Percentiles rank a stretch among this genome's conserved stretches.
Conservation (phyloP, 2,113 vertebrate species). For the Peucedramus taeniatus region DNA sequence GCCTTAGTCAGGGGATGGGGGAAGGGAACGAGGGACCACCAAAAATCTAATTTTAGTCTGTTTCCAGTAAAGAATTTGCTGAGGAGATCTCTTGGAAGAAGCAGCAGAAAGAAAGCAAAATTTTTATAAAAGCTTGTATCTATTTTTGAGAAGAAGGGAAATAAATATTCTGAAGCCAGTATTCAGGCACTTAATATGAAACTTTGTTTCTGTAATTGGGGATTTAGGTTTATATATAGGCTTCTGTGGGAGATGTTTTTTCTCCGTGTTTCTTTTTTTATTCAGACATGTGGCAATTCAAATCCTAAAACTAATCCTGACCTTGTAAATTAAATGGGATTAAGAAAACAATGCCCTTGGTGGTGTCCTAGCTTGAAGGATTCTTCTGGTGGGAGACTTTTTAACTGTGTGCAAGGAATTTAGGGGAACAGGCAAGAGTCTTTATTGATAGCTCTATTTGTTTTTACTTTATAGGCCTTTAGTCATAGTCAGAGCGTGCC, state of each 20-base stretch:
- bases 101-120: not conserved
- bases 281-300: not conserved
- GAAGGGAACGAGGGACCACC: not conserved
- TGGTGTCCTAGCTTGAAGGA: not conserved
- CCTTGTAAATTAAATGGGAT: not conserved
- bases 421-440: not conserved
- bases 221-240: not conserved
- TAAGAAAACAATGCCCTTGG: not conserved
- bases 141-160: not conserved
- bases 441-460: slow-evolving; percentile 35
- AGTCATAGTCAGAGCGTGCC: slow-evolving; percentile 23
- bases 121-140: not conserved
- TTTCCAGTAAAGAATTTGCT: not conserved
- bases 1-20: no score
- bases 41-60: not conserved
- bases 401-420: not conserved
- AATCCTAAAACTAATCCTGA: slow-evolving; percentile 1
- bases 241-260: not conserved
- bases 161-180: not conserved
- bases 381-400: not conserved
- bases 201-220: not conserved
- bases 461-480: slow-evolving; percentile 55
- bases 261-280: not conserved
- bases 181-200: not conserved
- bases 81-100: not conserved